These are phyloP conservation scores for Plebejus anna DNA, from an alignment of 2,888 invertebrate species.

Conservation along the genomic window DNA sequence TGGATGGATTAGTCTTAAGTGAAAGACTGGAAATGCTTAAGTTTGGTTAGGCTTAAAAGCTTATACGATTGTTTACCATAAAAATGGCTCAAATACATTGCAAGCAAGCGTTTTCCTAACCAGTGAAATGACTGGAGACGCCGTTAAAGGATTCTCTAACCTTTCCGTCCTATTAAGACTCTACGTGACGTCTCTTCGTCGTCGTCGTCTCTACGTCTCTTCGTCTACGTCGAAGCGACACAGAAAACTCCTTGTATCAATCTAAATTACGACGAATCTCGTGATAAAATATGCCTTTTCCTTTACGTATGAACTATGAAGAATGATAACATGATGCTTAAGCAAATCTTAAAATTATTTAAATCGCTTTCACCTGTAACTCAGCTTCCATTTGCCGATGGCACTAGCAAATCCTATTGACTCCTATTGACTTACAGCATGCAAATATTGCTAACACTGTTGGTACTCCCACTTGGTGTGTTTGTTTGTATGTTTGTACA, in stretches of 20 bases:
- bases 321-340: not conserved
- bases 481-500: not conserved
- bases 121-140: no score
- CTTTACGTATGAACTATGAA: no score
- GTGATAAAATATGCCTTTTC: no score
- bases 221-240: no score
- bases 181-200: no score
- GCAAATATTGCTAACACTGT: constrained; percentile 9
- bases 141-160: no score
- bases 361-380: not conserved
- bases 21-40: not conserved
- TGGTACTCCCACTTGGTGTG: not conserved
- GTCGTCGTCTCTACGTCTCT: no score
- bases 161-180: no score
- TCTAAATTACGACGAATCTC: no score
- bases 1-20: not conserved
- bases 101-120: not conserved
- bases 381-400: constrained; percentile 28
- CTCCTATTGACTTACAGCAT: constrained; percentile 35
- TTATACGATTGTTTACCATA: not conserved
- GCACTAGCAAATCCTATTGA: constrained; percentile 45
- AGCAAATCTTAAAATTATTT: not conserved
- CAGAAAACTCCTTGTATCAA: no score
- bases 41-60: not conserved
- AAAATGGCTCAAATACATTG: not conserved